These are phyloP conservation scores for Aegotheles bennettii DNA, from an alignment of 2,113 vertebrate species.

Conservation along the genomic window DNA sequence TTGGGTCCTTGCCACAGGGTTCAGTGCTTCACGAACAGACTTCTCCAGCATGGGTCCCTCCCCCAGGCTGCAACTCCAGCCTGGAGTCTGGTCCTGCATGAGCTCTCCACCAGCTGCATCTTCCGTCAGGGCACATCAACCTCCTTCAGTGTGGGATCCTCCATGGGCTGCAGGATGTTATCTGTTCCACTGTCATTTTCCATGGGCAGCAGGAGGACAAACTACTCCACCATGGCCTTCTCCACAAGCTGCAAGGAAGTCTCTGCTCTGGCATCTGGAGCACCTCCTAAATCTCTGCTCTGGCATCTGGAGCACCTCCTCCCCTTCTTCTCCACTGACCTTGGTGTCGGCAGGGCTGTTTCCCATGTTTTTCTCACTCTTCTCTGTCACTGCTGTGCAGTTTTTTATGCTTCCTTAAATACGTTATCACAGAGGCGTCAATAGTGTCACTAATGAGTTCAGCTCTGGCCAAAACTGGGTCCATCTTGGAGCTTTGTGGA, in stretches of 20 bases:
- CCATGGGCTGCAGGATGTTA: neutral
- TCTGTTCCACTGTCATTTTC: neutral
- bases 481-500: neutral
- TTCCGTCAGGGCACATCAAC: neutral
- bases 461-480: neutral
- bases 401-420: neutral
- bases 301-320: accelerated
- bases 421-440: neutral
- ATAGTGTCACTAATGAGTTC: neutral
- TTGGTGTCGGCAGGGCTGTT: neutral
- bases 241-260: neutral
- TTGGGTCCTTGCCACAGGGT: no score
- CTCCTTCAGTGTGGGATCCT: neutral
- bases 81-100: neutral
- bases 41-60: no score
- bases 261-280: neutral
- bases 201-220: neutral
- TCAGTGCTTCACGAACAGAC: neutral
- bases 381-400: neutral
- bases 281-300: neutral
- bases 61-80: accelerated
- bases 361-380: neutral
- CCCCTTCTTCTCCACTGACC: neutral
- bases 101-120: neutral
- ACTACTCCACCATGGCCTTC: neutral